Evolutionary conservation across 2,113 vertebrate genomes (phyloP).

Genomic region (Origma solitaria): DNA sequence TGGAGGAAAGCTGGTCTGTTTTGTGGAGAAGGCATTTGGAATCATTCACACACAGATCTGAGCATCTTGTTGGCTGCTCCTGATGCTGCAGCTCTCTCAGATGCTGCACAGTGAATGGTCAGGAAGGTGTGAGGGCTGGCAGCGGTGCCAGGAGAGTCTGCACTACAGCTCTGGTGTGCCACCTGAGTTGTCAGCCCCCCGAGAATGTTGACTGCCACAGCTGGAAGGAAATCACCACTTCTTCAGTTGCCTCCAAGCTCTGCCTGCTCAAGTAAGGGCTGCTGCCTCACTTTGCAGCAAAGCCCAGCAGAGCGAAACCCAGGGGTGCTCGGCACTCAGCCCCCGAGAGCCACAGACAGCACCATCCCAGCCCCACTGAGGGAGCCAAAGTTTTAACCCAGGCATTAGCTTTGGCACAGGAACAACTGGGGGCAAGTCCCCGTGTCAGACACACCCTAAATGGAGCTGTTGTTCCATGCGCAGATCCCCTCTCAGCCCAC

Average conservation of each 20-base stretch:
- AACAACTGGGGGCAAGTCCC: neutral
- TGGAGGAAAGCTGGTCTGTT: neutral
- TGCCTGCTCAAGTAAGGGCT: neutral
- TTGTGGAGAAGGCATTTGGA: neutral
- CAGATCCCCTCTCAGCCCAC: too few relatives aligned
- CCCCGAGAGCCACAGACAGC: rapidly evolving
- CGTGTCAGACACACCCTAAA: neutral
- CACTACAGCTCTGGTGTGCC: neutral
- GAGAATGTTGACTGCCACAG: neutral
- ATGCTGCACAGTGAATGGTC: rapidly evolving
- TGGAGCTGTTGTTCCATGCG: rapidly evolving
- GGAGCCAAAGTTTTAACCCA: neutral
- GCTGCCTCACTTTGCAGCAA: neutral
- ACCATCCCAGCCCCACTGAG: too few relatives aligned
- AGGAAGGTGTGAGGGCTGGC: neutral
- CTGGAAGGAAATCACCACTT: rapidly evolving
- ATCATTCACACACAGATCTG: neutral
- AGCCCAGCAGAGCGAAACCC: neutral
- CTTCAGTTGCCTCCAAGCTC: neutral
- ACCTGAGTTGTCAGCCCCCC: rapidly evolving
- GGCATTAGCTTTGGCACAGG: neutral
- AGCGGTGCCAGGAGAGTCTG: neutral
- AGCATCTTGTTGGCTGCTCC: neutral
- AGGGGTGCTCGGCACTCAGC: neutral
- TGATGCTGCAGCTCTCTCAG: neutral